phyloP scores from a whole-genome alignment of 2,797 vertebrate genomes.

The Myiothlypis chrysogaster region DNA sequence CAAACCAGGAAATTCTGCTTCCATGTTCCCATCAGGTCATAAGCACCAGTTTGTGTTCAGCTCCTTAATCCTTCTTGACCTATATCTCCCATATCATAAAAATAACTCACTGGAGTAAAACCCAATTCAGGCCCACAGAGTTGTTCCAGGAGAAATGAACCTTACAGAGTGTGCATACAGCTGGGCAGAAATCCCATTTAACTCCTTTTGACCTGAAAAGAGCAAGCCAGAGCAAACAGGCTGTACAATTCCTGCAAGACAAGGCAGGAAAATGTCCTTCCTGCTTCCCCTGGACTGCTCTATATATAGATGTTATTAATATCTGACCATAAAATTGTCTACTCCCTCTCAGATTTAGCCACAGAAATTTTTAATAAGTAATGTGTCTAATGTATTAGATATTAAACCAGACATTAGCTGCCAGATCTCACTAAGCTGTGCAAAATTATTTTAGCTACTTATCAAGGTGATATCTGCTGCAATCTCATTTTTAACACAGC shows the following conservation, averaged over 20 bases:
- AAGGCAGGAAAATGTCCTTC: not conserved
- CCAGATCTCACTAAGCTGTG: not conserved
- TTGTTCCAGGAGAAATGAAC: not conserved
- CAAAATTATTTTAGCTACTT: constrained; percentile 20
- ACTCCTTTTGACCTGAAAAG: not conserved
- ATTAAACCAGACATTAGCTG: not conserved
- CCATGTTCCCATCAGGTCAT: not conserved
- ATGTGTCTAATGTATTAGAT: not conserved
- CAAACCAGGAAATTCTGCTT: not conserved
- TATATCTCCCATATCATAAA: not conserved
- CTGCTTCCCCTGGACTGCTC: not conserved
- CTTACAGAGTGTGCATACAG: not conserved
- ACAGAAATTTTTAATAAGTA: not conserved
- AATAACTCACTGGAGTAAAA: not conserved
- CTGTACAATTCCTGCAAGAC: not conserved
- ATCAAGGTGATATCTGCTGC: not conserved
- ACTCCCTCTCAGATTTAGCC: not conserved
- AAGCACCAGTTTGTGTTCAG: not conserved
- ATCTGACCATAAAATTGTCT: not conserved
- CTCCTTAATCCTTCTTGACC: not conserved
- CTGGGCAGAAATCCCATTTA: not conserved
- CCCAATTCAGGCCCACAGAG: not conserved
- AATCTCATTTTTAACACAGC: not conserved
- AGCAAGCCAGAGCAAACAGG: not conserved
- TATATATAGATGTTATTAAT: not conserved